Base-by-base conservation (phyloP, 1,140 invertebrate species). In the Aporrectodea caliginosa region DNA sequence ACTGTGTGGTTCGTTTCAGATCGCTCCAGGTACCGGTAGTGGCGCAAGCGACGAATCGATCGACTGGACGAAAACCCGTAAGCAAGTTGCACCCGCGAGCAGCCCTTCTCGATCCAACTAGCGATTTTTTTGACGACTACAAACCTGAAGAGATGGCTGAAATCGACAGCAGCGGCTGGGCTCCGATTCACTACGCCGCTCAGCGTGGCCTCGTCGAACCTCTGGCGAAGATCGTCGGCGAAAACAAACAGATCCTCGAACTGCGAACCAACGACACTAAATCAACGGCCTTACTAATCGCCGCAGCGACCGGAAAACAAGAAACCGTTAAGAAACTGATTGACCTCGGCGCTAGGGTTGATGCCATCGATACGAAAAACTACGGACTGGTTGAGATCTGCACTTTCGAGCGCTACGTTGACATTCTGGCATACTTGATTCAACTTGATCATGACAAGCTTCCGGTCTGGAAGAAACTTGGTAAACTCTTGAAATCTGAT, bases 351-450 rank as follows among this genome's bases (percentile, higher is more conserved):
- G 43, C 43, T 6, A 58, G 43, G 43, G 43, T 58, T 22, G 43
- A 58, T 77, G 84, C 80, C 0, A 83, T 84, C 16, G 85, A 86
- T 80, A 81, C 83, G 12, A 82, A 85, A 30, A 87, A 87, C 73
- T 85, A 87, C 80, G 87, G 87, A n/a, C 84, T 84, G 1, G 83
- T 88, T 68, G 87, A 88, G 78, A 83, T 88, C n/a, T 84, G 84
- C 79, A 84, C 84, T 29, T 76, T 85, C 68, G 84, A 86, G 34
- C 82, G 84, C n/a, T 85, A 78, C 79, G 83, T 85, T 34, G 79
- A 82, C 33, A 58, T 88, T 16, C 82, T 88, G 1, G 79, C 84
- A 71, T 86, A 83, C 82, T 85, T 88, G 72, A 83, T 86, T 1
- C 80, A 84, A 30, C 73, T 82, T 29, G 80, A 85, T 73, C 69